Base-by-base conservation (phyloP, 2,113 vertebrate species). In the Cyanoramphus novaezelandiae region DNA sequence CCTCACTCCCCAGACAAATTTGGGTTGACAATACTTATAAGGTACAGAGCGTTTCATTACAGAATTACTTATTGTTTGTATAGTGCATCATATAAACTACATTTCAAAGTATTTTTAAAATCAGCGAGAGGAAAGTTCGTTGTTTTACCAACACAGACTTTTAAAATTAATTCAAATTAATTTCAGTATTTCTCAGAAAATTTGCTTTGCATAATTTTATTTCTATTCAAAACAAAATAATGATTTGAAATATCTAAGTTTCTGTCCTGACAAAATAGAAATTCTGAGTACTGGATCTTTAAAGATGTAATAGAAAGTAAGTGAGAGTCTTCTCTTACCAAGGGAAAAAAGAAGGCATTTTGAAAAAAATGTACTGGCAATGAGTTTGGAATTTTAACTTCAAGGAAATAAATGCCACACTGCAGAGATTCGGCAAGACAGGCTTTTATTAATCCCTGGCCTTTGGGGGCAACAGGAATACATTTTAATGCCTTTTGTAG, bases 391-490 rank as follows among this genome's bases (percentile, higher is more conserved):
- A 82, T 90, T 81, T 53, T 82, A 57, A 52, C 13, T 74, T 77
- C 20, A 50, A 74, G 9, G 11, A 68, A 75, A 47, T 49, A 86
- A 79, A 63, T 63, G 3, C 25, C 1, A 1, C 0, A 0, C 16
- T 57, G 21, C 28, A 44, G 43, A 63, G 8, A 6, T 77, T 82
- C 1, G 1, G 7, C 17, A 59, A 64, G n/a, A 49, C 11, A 74
- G 41, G 8, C 44, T 93, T 85, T 62, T 49, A 70, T 23, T 74
- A 23, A 35, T 25, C 37, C 25, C 49, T 65, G 18, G 7, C 16
- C 15, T 70, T 72, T 57, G 4, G 19, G 16, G 44, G 8, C 23
- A 11, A 33, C 3, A 1, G n/a, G 18, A 9, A 19, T 52, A 17
- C 0, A 3, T 57, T 86, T 83, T 49, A 64, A 17, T 53, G 49